A percentile compares a stretch with the other conserved stretches of the same genome.
These are phyloP conservation scores for Syngnathus typhle DNA, from an alignment of 2,113 vertebrate genomes.

Conservation along the genomic window DNA sequence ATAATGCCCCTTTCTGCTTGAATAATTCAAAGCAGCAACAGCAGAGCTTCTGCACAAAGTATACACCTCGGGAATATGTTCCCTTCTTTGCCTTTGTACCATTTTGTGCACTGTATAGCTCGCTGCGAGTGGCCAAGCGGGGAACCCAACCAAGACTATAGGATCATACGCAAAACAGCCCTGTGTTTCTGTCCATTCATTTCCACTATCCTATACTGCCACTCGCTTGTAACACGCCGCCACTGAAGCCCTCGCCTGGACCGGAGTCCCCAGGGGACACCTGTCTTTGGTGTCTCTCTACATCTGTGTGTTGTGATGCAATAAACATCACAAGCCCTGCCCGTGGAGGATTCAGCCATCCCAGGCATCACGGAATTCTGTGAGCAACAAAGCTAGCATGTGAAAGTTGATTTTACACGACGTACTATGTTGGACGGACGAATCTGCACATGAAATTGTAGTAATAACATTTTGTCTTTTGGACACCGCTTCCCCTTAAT, in stretches of 20 bases:
- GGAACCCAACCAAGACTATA: constrained; percentile 25
- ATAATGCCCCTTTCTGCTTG: constrained; percentile 58
- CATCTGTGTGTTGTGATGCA: constrained; percentile 41
- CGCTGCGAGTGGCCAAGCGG: constrained; percentile 20
- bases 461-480: background rate
- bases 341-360: constrained; percentile 35
- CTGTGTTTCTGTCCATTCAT: constrained; percentile 11
- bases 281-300: constrained; percentile 32
- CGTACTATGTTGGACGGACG: background rate
- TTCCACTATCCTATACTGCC: constrained; percentile 33
- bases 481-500: constrained; percentile 8
- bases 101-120: constrained; percentile 39
- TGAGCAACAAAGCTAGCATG: constrained; percentile 45
- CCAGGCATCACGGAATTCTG: constrained; percentile 40
- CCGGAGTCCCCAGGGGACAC: constrained; percentile 42
- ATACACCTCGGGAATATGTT: background rate
- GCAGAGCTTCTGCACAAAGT: constrained; percentile 34
- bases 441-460: background rate
- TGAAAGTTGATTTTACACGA: constrained; percentile 15
- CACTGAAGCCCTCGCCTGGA: constrained; percentile 41
- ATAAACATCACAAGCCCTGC: constrained; percentile 54
- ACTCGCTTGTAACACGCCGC: constrained; percentile 54
- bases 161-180: constrained; percentile 9
- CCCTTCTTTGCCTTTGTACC: constrained; percentile 23
- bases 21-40: constrained; percentile 62